These are phyloP conservation scores for Lepidurus packardi DNA, from an alignment of 1,140 invertebrate species.

Conservation along the genomic window DNA sequence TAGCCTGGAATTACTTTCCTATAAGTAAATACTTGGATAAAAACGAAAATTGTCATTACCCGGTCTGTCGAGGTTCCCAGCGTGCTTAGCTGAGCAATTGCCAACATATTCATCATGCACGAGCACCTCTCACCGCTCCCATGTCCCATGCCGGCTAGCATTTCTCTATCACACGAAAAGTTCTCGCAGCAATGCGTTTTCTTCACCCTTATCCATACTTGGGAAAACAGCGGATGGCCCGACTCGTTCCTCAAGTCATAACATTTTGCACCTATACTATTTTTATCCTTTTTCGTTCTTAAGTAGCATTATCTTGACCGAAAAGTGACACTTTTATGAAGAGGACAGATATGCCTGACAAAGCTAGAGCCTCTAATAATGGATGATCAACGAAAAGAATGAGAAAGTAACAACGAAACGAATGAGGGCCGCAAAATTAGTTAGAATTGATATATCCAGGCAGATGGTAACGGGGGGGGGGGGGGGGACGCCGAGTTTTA, in stretches of 20 bases:
- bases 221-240: constrained; percentile 10
- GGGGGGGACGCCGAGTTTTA: background rate
- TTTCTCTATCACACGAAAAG: background rate
- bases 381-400: no score
- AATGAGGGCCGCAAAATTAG: background rate
- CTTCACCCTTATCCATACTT: background rate
- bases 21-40: constrained; percentile 19
- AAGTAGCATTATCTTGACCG: background rate
- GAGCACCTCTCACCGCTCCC: background rate
- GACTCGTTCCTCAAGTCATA: background rate
- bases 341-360: background rate
- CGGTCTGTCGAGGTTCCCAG: background rate
- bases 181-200: background rate
- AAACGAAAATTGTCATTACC: constrained; percentile 9
- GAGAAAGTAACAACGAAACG: background rate
- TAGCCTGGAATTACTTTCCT: constrained; percentile 10
- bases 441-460: background rate
- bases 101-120: constrained; percentile 12
- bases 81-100: constrained; percentile 13
- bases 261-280: constrained; percentile 1
- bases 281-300: background rate
- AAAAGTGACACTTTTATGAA: background rate
- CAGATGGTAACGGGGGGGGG: background rate
- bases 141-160: background rate
- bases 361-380: background rate